These are phyloP conservation scores for Carapus acus DNA, from an alignment of 2,797 vertebrate genomes.

Conservation along the genomic window DNA sequence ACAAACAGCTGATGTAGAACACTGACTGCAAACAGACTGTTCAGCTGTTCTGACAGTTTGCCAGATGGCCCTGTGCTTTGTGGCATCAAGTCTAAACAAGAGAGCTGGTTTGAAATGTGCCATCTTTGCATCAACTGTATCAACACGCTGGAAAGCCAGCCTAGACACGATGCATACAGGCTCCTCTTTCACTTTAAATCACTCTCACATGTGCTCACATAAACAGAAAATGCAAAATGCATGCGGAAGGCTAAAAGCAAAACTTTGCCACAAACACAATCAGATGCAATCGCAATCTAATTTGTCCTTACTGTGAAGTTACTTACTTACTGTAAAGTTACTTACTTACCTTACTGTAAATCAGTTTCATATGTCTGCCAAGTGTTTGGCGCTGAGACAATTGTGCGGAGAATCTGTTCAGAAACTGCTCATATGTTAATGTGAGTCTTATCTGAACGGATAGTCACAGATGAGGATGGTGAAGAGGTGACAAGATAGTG, in stretches of 20 bases:
- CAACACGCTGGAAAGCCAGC: constrained; percentile 41
- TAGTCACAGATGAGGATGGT: constrained; percentile 33
- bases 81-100: constrained; percentile 66
- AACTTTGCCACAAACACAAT: too few relatives aligned
- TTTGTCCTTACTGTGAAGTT: too few relatives aligned
- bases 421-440: constrained; percentile 24
- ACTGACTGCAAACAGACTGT: constrained; percentile 36
- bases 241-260: too few relatives aligned
- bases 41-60: constrained; percentile 43
- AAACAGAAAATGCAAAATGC: too few relatives aligned
- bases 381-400: constrained; percentile 2
- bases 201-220: not conserved
- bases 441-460: constrained; percentile 30
- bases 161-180: constrained; percentile 15
- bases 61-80: constrained; percentile 63
- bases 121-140: constrained; percentile 30
- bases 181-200: not conserved
- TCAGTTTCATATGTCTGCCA: constrained; percentile 1
- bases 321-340: too few relatives aligned
- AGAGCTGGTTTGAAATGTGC: constrained; percentile 46
- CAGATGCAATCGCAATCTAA: too few relatives aligned
- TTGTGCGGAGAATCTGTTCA: not conserved
- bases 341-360: too few relatives aligned
- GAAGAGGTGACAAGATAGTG: constrained; percentile 41
- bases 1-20: constrained; percentile 28